Base-by-base conservation (phyloP, 2,113 vertebrate genomes). In the Cynopterus brachyotis region DNA sequence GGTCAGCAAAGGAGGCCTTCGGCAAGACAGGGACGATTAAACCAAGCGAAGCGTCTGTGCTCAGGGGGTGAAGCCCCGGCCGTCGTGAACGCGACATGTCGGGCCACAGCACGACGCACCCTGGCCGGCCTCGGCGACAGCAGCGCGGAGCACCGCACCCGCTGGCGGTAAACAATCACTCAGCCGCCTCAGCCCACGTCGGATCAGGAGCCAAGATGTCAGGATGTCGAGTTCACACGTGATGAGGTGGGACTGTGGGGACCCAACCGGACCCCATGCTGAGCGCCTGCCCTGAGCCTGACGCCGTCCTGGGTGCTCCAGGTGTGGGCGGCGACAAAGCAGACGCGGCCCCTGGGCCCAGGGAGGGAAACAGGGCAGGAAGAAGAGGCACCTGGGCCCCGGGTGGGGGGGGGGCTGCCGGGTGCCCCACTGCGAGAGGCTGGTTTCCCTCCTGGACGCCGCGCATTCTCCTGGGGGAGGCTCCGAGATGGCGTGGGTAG, bases 401-500 rank as follows among this genome's bases (percentile, higher is more conserved):
- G 24, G 75, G n/a, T 73, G 30, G 91, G 12, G 60, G 15, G n/a
- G 42, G 12, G 24, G 20, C 19, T 26, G n/a, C 55, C 67, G 78
- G 35, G 26, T 24, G 66, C 83, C 67, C 69, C 47, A 47, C 12
- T 19, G n/a, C 6, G 37, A 37, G 53, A 70, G 19, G 37, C 57
- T 32, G 9, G 40, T 28, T 93, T 83, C 64, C 70, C 55, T 72
- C 60, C 57, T 70, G 19, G 64, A 83, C 60, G 57, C 37, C 55
- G 40, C 57, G 78, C 12, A 30, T 76, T 79, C 69, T 78, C 92
- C 35, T 70, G 5, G 64, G 87, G 40, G 24, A 83, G 30, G n/a
- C 62, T 47, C 69, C 45, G 72, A 94, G 86, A 91, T 75, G 10
- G 87, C 26, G 26, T 22, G 53, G 78, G 72, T 73, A 64, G 32